phyloP scores from a whole-genome alignment of 1,140 invertebrate genomes.

The Drosophila sp. region DNA sequence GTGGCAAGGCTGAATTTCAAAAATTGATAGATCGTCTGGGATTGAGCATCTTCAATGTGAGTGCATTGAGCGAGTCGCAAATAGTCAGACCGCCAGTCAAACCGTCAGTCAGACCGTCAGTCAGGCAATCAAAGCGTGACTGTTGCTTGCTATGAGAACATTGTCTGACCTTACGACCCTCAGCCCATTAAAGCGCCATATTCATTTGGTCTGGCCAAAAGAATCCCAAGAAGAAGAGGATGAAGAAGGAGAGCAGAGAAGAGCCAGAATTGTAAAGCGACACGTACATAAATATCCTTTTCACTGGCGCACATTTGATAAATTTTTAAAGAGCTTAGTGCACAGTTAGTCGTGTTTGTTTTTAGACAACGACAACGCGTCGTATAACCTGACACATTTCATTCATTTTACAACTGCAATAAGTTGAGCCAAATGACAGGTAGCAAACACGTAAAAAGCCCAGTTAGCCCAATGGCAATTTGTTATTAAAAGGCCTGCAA shows the following conservation, averaged over 20 bases:
- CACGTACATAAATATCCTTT: constrained; percentile 38
- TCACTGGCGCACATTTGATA: constrained; percentile 44
- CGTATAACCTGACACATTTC: constrained; percentile 59
- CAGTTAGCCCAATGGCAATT: constrained; percentile 30
- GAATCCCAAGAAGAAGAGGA: too few species aligned
- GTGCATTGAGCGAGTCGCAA: constrained; percentile 29
- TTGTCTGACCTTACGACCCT: constrained; percentile 42
- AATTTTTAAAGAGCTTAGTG: constrained; percentile 51
- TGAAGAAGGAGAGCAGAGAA: too few species aligned
- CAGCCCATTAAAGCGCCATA: constrained; percentile 33
- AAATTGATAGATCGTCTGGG: constrained; percentile 48
- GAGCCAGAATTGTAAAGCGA: neutral
- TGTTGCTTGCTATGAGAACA: constrained; percentile 37
- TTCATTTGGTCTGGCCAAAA: neutral
- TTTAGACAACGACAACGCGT: constrained; percentile 44
- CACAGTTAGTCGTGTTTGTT: constrained; percentile 21
- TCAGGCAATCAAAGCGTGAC: constrained; percentile 68
- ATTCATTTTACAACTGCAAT: constrained; percentile 42
- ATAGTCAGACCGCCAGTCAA: constrained; percentile 15
- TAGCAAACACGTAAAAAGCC: too few species aligned
- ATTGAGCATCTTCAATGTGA: constrained; percentile 29
- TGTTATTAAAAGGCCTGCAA: constrained; percentile 54
- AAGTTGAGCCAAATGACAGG: too few species aligned
- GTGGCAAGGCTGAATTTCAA: constrained; percentile 26
- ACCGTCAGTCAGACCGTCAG: constrained; percentile 6